Percentiles rank a stretch among this genome's conserved stretches.
These are phyloP conservation scores for Cryptomyrus ogoouensis DNA, from an alignment of 2,113 vertebrate genomes.

Conservation along the genomic window DNA sequence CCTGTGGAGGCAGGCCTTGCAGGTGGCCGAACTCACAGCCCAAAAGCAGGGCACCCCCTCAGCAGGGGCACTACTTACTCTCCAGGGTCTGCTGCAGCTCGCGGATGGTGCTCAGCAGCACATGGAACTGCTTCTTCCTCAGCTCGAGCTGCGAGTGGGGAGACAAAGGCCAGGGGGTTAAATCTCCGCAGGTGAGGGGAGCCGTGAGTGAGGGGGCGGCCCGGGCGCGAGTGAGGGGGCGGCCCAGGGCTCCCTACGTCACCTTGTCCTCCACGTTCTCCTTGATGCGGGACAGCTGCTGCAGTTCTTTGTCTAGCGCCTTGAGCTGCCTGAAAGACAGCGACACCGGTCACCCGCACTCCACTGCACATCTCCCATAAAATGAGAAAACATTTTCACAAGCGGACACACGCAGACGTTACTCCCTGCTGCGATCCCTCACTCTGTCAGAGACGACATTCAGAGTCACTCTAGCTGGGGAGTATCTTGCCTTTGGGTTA, in stretches of 20 bases:
- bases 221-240: not conserved
- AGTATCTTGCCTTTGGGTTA: not conserved
- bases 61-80: conserved; percentile 67
- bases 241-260: conserved; percentile 20
- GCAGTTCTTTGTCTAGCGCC: conserved; percentile 90
- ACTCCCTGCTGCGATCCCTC: not conserved
- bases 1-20: not conserved
- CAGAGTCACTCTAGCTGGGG: not conserved
- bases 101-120: conserved; percentile 94
- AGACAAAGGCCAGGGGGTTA: not conserved
- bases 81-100: conserved; percentile 96
- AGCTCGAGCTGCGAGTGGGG: conserved; percentile 74
- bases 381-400: not conserved
- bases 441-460: not conserved
- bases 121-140: conserved; percentile 95
- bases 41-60: not conserved
- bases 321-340: conserved; percentile 74
- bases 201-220: not conserved
- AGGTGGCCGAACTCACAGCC: not conserved
- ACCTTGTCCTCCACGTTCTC: conserved; percentile 97
- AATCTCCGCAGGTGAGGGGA: not conserved
- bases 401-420: not conserved
- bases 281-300: conserved; percentile 89
- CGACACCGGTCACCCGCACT: not conserved
- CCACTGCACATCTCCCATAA: not conserved